Percentiles rank a stretch among this genome's conserved stretches.
Conservation (phyloP, 2,113 vertebrate genomes). For the Struthidea cinerea region DNA sequence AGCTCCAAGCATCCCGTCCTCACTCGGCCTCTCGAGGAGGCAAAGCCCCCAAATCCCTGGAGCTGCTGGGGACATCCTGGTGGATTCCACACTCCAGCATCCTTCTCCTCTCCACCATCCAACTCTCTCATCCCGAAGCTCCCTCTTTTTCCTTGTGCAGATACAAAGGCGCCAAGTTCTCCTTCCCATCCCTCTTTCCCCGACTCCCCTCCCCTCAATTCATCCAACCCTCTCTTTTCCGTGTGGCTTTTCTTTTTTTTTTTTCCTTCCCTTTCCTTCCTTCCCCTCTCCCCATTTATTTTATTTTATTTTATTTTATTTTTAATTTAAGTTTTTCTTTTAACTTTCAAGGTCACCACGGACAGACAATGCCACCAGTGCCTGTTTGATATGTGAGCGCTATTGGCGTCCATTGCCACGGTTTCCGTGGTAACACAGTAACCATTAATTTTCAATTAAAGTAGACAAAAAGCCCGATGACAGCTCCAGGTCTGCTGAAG, state of each 20-base stretch:
- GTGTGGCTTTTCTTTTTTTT: accelerated
- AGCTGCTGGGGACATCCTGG: constrained; percentile 25
- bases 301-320: not conserved
- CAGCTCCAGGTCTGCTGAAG: constrained; percentile 99
- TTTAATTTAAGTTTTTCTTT: constrained; percentile 79
- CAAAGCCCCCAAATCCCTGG: constrained; percentile 15
- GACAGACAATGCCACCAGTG: constrained; percentile 97
- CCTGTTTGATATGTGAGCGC: constrained; percentile 88
- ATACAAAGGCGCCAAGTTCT: constrained; percentile 60
- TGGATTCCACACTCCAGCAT: constrained; percentile 35
- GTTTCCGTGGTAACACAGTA: constrained; percentile 98
- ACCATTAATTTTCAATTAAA: constrained; percentile 99
- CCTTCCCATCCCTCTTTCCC: constrained; percentile 68
- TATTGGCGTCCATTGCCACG: constrained; percentile 87
- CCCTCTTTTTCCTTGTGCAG: constrained; percentile 56
- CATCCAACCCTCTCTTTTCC: constrained; percentile 75
- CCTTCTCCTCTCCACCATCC: constrained; percentile 70
- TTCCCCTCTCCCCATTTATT: not conserved
- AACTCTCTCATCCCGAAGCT: constrained; percentile 55
- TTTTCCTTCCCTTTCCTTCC: constrained; percentile 40
- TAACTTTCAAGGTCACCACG: constrained; percentile 97
- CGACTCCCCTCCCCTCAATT: constrained; percentile 67
- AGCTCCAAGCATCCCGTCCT: not conserved
- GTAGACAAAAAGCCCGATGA: constrained; percentile 99
- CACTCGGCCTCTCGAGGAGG: constrained; percentile 24